Evolutionary conservation across 30 jellyfish, hydroid and myxozoan genomes (phyloP), one percentile per base, ranked within the genome.

Genomic region (Cassiopea xamachana): DNA sequence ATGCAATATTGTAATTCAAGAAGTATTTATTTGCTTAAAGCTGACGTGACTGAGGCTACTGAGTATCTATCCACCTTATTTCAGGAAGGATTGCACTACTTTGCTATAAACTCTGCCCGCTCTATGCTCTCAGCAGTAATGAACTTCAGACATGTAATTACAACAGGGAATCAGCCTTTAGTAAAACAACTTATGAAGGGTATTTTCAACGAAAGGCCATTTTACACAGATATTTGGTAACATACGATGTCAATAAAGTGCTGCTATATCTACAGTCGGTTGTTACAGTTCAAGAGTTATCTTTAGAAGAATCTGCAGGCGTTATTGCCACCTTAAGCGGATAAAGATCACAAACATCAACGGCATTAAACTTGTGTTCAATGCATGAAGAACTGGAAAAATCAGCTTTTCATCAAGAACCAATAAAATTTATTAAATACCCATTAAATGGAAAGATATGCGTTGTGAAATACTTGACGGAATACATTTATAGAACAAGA

Each of bases 131-230:
- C 85, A 44, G 27, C 62, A 10, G 60, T 83, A 17, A 14, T 83
- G 47, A 19, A 69, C 43, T 13, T 43, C 14, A 8, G 13, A 10
- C 70, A 69, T 9, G 91, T 83, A 19, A 16, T 82, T 9, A 60
- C 91, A 6, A n/a, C 68, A n/a, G 91, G 91, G 67, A 82, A 60
- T 17, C 77, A 79, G 1, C 77, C 88, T n/a, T 15, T 79, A 9
- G 39, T 27, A 27, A 27, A 27, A 27, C 39, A 27, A 27, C 39
- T 27, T 27, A 27, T 27, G 39, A 27, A 27, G 39, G 39, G 39
- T 27, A 27, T 27, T 27, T 27, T 27, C 39, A 27, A 27, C 0
- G 39, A 27, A 27, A 27, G 39, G 39, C 39, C 39, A 27, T 27
- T 27, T 27, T 27, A 27, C 39, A 27, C 39, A 27, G 39, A 27